Percentiles rank a stretch among this genome's conserved stretches.
These are phyloP conservation scores for Mizuhopecten yessoensis DNA, from an alignment of 1,140 invertebrate genomes.

Conservation along the genomic window DNA sequence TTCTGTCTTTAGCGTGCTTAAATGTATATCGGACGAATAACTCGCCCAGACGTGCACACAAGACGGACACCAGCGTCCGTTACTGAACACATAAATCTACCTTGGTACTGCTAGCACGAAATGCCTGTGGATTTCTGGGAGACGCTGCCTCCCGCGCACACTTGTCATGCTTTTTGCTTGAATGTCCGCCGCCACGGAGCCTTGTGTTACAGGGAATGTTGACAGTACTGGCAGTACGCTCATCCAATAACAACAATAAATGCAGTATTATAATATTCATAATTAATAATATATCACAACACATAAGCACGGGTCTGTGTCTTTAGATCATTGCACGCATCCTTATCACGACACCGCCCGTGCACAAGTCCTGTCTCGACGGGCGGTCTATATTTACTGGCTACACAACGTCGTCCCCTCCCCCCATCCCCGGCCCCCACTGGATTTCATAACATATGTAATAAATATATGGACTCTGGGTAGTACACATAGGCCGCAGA, in stretches of 20 bases:
- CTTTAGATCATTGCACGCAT: background rate
- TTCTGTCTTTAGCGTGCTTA: background rate
- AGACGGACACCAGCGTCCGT: background rate
- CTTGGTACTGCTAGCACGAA: background rate
- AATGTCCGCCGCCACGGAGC: conserved; percentile 14
- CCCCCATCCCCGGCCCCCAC: background rate
- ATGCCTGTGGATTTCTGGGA: conserved; percentile 10
- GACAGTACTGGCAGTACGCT: background rate
- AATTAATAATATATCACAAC: conserved; percentile 30
- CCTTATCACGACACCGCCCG: conserved; percentile 20
- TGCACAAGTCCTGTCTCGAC: conserved; percentile 24
- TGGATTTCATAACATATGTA: conserved; percentile 39
- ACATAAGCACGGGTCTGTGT: conserved; percentile 10
- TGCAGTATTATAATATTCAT: conserved; percentile 23
- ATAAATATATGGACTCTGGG: conserved; percentile 14
- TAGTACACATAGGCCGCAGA: background rate
- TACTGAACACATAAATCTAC: background rate
- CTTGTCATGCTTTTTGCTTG: conserved; percentile 12
- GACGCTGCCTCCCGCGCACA: background rate
- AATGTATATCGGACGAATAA: background rate
- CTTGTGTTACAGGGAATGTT: background rate
- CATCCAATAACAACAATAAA: background rate
- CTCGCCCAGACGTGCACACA: background rate
- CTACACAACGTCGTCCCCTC: background rate
- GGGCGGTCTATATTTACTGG: conserved; percentile 7